These are phyloP conservation scores for Symphodus melops DNA, from an alignment of 2,113 vertebrate genomes.

Conservation along the genomic window DNA sequence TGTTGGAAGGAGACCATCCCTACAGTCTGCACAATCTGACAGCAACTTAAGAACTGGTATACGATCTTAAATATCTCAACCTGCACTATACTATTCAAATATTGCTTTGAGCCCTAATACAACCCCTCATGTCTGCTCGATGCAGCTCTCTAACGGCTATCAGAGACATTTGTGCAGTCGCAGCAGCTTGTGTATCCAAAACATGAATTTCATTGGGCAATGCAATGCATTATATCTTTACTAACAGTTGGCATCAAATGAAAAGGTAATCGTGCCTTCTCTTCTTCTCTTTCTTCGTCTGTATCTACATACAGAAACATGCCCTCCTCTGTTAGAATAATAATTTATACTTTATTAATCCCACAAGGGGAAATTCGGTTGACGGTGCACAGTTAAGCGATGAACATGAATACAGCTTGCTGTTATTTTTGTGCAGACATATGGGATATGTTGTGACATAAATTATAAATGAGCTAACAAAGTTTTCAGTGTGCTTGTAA, in stretches of 20 bases:
- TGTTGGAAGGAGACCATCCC: slow-evolving; percentile 77
- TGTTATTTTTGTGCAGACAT: not conserved
- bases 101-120: not conserved
- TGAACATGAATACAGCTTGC: not conserved
- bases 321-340: not conserved
- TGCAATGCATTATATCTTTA: not conserved
- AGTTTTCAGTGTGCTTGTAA: not conserved
- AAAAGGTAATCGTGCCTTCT: no score
- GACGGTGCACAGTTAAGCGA: not conserved
- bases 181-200: not conserved
- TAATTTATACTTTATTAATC: no score
- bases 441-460: not conserved
- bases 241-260: not conserved
- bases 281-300: not conserved
- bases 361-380: no score
- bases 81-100: not conserved
- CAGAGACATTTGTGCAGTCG: not conserved
- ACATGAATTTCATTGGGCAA: not conserved
- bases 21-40: slow-evolving; percentile 86
- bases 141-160: not conserved
- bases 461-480: not conserved
- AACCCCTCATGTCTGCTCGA: not conserved
- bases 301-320: not conserved
- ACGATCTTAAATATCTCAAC: not conserved
- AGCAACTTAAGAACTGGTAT: slow-evolving; percentile 82